phyloP scores from a whole-genome alignment of 2,888 invertebrate species.

The Flexamia atlantica region DNA sequence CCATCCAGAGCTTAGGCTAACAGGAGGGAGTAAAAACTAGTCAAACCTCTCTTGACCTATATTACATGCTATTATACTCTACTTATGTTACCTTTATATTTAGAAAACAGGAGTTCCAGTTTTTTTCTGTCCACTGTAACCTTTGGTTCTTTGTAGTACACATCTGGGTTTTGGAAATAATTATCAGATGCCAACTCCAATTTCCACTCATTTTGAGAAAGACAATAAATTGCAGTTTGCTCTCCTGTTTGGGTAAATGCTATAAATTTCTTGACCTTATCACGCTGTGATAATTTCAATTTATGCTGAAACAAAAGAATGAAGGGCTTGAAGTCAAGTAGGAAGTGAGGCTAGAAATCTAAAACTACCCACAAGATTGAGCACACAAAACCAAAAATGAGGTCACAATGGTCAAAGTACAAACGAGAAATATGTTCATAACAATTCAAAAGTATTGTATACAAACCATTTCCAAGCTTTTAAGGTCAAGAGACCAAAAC shows the following conservation, averaged over 20 bases:
- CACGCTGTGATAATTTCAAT: slow-evolving; percentile 95
- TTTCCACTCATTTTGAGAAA: slow-evolving; percentile 98
- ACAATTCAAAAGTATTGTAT: slow-evolving; percentile 3
- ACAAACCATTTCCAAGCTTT: slow-evolving; percentile 62
- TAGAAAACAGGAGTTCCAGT: slow-evolving; percentile 90
- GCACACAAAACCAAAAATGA: neutral
- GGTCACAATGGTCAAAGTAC: neutral
- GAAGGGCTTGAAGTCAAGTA: slow-evolving; percentile 6
- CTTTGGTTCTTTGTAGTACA: slow-evolving; percentile 90
- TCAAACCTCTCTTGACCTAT: neutral
- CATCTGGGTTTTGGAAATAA: slow-evolving; percentile 97
- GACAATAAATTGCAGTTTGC: slow-evolving; percentile 95
- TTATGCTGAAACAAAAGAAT: slow-evolving; percentile 86
- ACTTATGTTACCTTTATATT: slow-evolving; percentile 89
- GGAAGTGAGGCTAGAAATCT: slow-evolving; percentile 48
- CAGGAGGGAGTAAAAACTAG: no score
- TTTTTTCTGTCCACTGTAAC: slow-evolving; percentile 91
- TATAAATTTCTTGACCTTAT: slow-evolving; percentile 98
- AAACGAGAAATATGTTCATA: neutral
- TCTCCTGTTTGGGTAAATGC: slow-evolving; percentile 97
- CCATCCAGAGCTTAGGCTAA: no score
- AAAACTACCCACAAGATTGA: neutral
- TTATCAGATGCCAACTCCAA: slow-evolving; percentile 97
- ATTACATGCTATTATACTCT: neutral
- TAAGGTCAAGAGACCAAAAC: slow-evolving; percentile 62